A percentile compares a stretch with the other conserved stretches of the same genome.
phyloP scores from a whole-genome alignment of 2,888 invertebrate genomes.

The Andrena bicolor region DNA sequence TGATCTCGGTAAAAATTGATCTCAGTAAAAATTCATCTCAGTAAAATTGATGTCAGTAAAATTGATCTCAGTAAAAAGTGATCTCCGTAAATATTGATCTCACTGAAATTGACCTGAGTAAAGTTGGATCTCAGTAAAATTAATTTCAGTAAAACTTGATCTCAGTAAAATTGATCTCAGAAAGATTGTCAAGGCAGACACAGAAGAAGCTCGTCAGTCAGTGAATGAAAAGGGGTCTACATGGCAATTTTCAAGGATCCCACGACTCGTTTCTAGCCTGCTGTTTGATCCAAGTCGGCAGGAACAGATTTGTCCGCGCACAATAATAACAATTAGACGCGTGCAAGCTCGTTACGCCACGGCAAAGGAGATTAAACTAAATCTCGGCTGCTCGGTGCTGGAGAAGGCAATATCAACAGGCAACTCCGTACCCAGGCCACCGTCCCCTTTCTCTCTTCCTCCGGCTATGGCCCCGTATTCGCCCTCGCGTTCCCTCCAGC shows the following conservation, averaged over 20 bases:
- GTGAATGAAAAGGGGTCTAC: neutral
- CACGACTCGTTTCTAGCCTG: neutral
- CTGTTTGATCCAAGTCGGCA: constrained; percentile 25
- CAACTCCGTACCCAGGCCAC: constrained; percentile 45
- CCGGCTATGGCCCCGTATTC: neutral
- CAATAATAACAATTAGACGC: constrained; percentile 68
- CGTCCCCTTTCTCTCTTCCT: neutral
- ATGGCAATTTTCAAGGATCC: neutral
- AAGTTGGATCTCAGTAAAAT: neutral
- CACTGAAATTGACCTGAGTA: no score
- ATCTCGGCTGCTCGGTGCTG: constrained; percentile 48
- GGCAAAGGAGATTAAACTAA: constrained; percentile 65
- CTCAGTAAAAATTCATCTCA: no score
- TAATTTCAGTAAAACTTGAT: no score
- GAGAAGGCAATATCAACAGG: constrained; percentile 51
- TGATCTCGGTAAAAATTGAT: no score
- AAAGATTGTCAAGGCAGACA: no score
- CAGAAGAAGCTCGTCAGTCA: neutral
- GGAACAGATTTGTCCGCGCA: constrained; percentile 50
- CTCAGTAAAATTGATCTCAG: neutral
- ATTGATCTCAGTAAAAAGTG: no score
- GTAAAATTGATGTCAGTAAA: no score
- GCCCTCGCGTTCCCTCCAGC: constrained; percentile 11
- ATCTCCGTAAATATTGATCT: neutral
- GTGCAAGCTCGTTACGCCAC: constrained; percentile 60